Percentiles rank a stretch among this genome's conserved stretches.
Conservation (phyloP, 2,113 vertebrate genomes). For the Apodemus sylvaticus region DNA sequence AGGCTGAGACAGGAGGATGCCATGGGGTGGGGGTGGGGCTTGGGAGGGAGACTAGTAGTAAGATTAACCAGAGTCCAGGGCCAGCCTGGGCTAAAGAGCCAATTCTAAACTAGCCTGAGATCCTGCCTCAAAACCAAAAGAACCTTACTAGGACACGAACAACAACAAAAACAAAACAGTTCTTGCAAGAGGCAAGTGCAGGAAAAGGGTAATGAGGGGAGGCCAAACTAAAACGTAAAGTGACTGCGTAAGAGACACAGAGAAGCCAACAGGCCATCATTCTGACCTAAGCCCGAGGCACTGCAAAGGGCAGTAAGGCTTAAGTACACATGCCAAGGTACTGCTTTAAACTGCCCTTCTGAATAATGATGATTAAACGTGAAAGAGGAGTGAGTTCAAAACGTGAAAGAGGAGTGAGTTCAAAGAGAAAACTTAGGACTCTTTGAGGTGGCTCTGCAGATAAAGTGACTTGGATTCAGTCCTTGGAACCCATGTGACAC, state of each 20-base stretch:
- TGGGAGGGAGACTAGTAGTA: too few relatives aligned
- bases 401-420: too few relatives aligned
- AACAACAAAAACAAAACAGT: background rate
- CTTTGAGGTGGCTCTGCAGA: background rate
- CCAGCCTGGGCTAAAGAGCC: too few relatives aligned
- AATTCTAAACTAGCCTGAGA: background rate
- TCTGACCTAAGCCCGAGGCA: background rate
- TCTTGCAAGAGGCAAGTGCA: background rate
- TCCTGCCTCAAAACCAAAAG: background rate
- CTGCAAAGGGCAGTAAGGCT: background rate
- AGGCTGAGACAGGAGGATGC: background rate
- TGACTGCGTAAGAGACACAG: background rate
- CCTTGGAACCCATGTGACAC: background rate
- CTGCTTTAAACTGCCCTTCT: background rate
- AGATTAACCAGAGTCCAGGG: background rate
- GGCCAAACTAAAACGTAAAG: background rate
- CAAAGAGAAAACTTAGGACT: background rate
- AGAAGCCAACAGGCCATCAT: background rate
- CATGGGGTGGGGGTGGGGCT: background rate
- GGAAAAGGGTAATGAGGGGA: background rate
- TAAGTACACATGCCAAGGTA: background rate
- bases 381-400: too few relatives aligned
- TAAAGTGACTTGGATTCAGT: background rate
- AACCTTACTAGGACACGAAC: background rate
- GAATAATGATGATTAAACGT: background rate